These are phyloP conservation scores for Cryptosula pallasiana DNA, from an alignment of 2,888 invertebrate genomes.

Conservation along the genomic window DNA sequence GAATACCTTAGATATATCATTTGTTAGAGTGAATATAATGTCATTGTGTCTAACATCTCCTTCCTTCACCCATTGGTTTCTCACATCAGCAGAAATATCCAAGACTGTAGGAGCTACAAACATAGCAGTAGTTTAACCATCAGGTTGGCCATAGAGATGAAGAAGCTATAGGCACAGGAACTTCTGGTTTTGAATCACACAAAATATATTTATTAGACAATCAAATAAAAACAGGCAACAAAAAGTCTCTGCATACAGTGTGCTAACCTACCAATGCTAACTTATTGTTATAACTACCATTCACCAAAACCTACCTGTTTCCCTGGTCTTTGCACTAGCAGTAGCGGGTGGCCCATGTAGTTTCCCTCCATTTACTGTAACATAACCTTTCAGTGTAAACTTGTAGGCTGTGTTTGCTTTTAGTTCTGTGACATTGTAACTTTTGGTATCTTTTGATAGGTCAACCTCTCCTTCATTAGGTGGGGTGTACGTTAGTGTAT, in stretches of 20 bases:
- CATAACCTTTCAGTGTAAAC: background rate
- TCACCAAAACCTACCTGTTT: background rate
- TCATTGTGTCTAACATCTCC: background rate
- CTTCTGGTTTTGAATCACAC: background rate
- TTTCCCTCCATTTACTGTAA: background rate
- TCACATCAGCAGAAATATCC: background rate
- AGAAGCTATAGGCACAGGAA: background rate
- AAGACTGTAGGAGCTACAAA: background rate
- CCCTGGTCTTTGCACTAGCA: background rate
- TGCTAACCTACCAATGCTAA: too few species aligned
- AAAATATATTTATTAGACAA: too few species aligned
- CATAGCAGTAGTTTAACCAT: too few species aligned
- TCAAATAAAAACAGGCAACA: too few species aligned
- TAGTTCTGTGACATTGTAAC: background rate
- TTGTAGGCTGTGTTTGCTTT: background rate
- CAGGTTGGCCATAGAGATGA: too few species aligned
- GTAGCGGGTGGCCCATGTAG: background rate
- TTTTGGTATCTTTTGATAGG: background rate
- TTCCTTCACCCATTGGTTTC: background rate
- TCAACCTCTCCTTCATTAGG: background rate
- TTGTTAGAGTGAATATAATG: background rate
- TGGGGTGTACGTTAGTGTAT: background rate
- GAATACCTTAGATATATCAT: background rate
- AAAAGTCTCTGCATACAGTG: too few species aligned
- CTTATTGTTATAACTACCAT: too few species aligned